Evolutionary conservation across 2,797 vertebrate genomes (phyloP).

Genomic region (Parambassis ranga): DNA sequence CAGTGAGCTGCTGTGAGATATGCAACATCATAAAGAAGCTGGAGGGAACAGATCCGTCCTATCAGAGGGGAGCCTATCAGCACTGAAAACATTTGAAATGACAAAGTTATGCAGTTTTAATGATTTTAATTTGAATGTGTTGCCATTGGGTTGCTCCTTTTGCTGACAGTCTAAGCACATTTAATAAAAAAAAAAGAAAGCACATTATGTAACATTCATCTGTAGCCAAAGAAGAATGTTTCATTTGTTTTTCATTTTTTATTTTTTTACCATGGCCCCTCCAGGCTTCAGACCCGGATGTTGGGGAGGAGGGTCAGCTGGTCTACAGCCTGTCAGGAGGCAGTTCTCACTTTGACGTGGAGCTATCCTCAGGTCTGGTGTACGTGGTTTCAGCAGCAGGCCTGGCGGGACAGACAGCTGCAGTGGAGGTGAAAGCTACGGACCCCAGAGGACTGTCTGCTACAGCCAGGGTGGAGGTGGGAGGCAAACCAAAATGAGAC

Average conservation of each 20-base stretch:
- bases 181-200: no score
- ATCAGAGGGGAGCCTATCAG: background rate
- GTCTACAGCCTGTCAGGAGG: slow-evolving; percentile 69
- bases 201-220: no score
- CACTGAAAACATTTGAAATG: background rate
- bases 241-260: background rate
- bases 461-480: slow-evolving; percentile 63
- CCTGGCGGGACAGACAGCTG: slow-evolving; percentile 20
- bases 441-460: slow-evolving; percentile 66
- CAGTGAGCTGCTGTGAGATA: background rate
- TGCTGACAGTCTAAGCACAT: no score
- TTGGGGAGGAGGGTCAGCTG: slow-evolving; percentile 59
- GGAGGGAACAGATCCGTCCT: background rate
- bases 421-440: slow-evolving; percentile 65
- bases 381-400: slow-evolving; percentile 69
- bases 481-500: rapidly evolving
- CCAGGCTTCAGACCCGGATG: slow-evolving; percentile 81
- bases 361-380: slow-evolving; percentile 76
- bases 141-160: no score
- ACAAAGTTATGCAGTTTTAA: background rate
- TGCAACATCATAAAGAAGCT: background rate
- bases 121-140: background rate
- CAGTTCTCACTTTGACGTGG: slow-evolving; percentile 62
- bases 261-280: background rate
- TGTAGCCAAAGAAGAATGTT: no score